These are phyloP conservation scores for Elegia similella DNA, from an alignment of 2,888 invertebrate species.

Conservation along the genomic window DNA sequence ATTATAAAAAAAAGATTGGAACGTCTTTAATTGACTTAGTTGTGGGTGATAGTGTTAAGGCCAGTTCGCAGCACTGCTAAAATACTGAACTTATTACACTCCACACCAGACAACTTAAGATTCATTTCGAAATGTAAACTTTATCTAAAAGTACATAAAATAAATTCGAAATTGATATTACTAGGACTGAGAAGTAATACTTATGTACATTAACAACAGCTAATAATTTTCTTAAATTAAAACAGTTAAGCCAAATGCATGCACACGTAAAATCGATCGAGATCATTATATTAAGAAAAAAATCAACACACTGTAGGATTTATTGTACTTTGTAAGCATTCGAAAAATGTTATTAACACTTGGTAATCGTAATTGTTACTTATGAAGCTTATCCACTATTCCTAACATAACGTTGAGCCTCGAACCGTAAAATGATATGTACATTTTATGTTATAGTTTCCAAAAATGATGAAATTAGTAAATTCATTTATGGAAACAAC, in stretches of 20 bases:
- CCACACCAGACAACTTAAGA: conserved; percentile 27
- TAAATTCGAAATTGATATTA: conserved; percentile 65
- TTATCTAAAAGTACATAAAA: conserved; percentile 71
- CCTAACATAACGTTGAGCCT: conserved; percentile 58
- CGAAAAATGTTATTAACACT: conserved; percentile 70
- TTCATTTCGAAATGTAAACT: conserved; percentile 52
- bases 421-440: conserved; percentile 60
- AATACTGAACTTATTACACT: conserved; percentile 23
- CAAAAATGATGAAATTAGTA: conserved; percentile 18
- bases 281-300: conserved; percentile 68
- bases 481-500: conserved; percentile 37
- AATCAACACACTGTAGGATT: conserved; percentile 59
- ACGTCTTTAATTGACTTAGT: conserved; percentile 69
- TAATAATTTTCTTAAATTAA: conserved; percentile 39
- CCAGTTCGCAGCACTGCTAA: conserved; percentile 37
- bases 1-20: conserved; percentile 64
- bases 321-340: conserved; percentile 73
- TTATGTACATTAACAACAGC: conserved; percentile 49
- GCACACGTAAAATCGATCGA: conserved; percentile 55
- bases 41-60: conserved; percentile 40
- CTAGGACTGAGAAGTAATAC: conserved; percentile 46
- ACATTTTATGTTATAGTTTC: conserved; percentile 40
- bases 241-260: conserved; percentile 53
- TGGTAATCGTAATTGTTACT: conserved; percentile 33
- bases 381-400: conserved; percentile 49